Percentiles rank a stretch among this genome's conserved stretches.
These are phyloP conservation scores for Echeneis naucrates DNA, from an alignment of 2,797 vertebrate species.

Conservation along the genomic window DNA sequence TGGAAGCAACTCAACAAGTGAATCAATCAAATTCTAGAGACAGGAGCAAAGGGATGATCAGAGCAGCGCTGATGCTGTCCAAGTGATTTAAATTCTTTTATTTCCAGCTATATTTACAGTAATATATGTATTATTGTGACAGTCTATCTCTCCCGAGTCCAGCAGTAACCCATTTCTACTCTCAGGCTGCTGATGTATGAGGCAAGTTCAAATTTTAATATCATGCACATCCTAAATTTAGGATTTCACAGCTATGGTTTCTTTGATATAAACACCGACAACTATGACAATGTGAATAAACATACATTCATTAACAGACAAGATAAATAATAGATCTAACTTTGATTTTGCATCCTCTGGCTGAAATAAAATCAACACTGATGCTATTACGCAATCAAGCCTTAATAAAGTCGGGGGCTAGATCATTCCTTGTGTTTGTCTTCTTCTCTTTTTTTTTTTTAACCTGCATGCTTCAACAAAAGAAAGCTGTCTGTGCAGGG, in stretches of 20 bases:
- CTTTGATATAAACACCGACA: background rate
- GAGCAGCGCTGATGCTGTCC: background rate
- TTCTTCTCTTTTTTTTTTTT: slow-evolving; percentile 3
- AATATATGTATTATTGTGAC: background rate
- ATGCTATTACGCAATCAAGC: background rate
- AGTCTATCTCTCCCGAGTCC: background rate
- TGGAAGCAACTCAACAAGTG: background rate
- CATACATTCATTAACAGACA: background rate
- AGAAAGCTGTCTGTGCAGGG: slow-evolving; percentile 2
- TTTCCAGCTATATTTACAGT: background rate
- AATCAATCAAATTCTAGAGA: background rate
- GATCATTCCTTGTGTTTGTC: background rate
- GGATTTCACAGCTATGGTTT: background rate
- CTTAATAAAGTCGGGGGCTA: background rate
- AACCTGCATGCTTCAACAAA: slow-evolving; percentile 1
- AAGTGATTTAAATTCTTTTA: background rate
- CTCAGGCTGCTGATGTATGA: background rate
- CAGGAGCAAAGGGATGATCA: background rate
- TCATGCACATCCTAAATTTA: background rate
- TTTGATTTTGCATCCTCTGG: no score
- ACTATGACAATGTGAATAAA: background rate
- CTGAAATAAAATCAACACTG: no score
- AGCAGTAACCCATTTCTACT: no score
- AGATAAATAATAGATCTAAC: slow-evolving; percentile 15
- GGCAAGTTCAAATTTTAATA: background rate